A percentile compares a stretch with the other conserved stretches of the same genome.
These are phyloP conservation scores for Equus przewalskii DNA, from an alignment of 2,113 vertebrate species.

Conservation along the genomic window DNA sequence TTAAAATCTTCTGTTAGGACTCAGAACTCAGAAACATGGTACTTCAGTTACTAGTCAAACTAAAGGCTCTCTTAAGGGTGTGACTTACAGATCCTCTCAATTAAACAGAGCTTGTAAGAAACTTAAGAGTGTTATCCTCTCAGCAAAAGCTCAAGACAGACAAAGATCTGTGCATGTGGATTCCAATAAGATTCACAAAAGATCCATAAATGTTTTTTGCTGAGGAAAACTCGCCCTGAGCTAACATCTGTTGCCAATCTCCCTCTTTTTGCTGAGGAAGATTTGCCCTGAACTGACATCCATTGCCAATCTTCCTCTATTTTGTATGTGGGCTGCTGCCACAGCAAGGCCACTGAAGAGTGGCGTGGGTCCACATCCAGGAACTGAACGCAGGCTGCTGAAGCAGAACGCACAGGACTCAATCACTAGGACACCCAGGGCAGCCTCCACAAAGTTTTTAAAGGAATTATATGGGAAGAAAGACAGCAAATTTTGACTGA, in stretches of 20 bases:
- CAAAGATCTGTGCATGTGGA: not conserved
- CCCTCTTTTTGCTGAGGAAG: too few relatives aligned
- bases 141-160: not conserved
- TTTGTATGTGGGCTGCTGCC: too few relatives aligned
- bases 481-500: not conserved
- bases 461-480: not conserved
- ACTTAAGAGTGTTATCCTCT: not conserved
- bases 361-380: too few relatives aligned
- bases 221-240: too few relatives aligned
- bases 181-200: not conserved
- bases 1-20: conserved; percentile 32
- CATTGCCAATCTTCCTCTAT: too few relatives aligned
- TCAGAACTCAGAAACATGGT: not conserved
- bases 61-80: not conserved
- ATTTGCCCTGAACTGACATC: too few relatives aligned
- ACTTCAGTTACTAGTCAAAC: not conserved
- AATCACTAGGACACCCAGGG: too few relatives aligned
- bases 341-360: too few relatives aligned
- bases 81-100: not conserved
- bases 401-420: too few relatives aligned
- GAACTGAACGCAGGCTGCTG: too few relatives aligned
- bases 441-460: not conserved
- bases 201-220: not conserved
- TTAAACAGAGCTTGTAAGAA: not conserved
- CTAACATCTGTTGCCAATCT: too few relatives aligned